These are phyloP conservation scores for Cyphomyrus discorhynchus DNA, from an alignment of 2,113 vertebrate genomes.

Conservation along the genomic window DNA sequence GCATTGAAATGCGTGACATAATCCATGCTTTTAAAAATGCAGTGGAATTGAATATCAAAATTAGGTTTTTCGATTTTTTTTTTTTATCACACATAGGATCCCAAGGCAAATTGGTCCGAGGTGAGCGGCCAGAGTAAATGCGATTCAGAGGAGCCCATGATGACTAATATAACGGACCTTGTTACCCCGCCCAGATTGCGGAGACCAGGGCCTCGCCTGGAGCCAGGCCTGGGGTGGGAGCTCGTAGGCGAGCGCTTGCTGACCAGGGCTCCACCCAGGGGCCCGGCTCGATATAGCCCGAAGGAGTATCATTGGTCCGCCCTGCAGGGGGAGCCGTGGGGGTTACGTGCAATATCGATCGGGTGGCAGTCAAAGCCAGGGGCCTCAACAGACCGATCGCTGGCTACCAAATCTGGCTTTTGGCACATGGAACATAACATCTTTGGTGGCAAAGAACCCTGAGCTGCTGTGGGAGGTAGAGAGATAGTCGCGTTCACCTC, in stretches of 20 bases:
- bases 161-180: not conserved
- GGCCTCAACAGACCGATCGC: too few relatives aligned
- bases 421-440: too few relatives aligned
- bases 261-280: not conserved
- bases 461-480: too few relatives aligned
- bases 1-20: not conserved
- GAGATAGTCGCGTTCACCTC: too few relatives aligned
- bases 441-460: too few relatives aligned
- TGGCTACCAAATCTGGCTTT: too few relatives aligned
- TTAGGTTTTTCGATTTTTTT: not conserved
- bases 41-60: not conserved
- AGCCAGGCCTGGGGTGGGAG: not conserved
- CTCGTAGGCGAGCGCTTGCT: not conserved
- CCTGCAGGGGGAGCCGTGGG: not conserved
- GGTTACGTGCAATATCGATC: not conserved
- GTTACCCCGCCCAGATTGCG: not conserved
- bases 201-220: not conserved
- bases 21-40: not conserved
- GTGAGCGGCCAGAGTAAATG: not conserved
- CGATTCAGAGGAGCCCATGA: not conserved
- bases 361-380: not conserved
- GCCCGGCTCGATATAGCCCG: not conserved
- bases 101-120: not conserved
- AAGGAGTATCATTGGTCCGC: not conserved
- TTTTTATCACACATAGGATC: not conserved